Conservation (phyloP, 2,113 vertebrate genomes). For the Silurus glanis region DNA sequence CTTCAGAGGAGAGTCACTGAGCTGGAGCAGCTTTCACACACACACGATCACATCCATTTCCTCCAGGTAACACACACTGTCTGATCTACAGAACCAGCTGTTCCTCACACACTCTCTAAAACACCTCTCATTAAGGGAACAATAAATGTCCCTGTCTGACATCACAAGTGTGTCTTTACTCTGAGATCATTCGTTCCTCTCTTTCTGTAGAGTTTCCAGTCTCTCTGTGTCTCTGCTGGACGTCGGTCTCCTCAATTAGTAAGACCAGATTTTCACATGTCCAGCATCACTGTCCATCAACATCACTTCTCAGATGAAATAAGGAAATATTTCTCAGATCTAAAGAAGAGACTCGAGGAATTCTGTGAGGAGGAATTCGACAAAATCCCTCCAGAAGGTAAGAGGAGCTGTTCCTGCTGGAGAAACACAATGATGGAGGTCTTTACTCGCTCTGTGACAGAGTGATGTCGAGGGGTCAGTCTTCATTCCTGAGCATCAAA, state of each 20-base stretch:
- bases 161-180: neutral
- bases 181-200: too few relatives aligned
- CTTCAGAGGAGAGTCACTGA: constrained; percentile 46
- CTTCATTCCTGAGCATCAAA: too few relatives aligned
- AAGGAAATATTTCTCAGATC: too few relatives aligned
- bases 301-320: neutral
- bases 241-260: neutral
- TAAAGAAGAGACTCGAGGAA: too few relatives aligned
- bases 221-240: neutral
- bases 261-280: neutral
- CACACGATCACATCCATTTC: constrained; percentile 47
- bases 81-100: neutral
- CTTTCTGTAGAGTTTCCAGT: neutral
- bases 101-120: constrained; percentile 8
- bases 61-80: constrained; percentile 8
- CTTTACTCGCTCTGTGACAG: neutral
- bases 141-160: neutral
- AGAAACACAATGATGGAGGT: constrained; percentile 4
- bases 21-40: constrained; percentile 46
- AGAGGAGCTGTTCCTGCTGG: too few relatives aligned
- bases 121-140: neutral
- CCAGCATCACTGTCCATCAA: neutral
- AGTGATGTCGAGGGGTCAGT: too few relatives aligned
- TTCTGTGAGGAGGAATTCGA: neutral
- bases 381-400: neutral